Evolutionary conservation across 2,888 invertebrate genomes (phyloP), one percentile per base, ranked within the genome.

Genomic region (Melieria omissa): DNA sequence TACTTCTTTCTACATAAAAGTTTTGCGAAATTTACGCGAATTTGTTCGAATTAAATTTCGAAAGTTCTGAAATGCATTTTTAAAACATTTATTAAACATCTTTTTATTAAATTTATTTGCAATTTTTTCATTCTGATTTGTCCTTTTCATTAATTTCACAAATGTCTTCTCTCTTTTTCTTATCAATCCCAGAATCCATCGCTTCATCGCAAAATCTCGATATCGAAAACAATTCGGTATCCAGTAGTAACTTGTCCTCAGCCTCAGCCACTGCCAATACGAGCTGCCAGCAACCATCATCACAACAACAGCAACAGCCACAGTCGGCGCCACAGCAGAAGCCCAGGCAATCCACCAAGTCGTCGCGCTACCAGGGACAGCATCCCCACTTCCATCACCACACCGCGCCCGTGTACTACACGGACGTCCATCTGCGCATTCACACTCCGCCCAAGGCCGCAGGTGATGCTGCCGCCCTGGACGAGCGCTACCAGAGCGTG

Each of bases 261-360:
- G 81, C 88, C 88, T 80, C 88, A 86, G 83, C 88, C 89, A 82
- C 88, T 89, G 81, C 88, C 88, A 81, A 88, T 87, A 80, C 86
- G 86, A 85, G 86, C 87, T 82, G 88, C 86, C 85, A 88, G 85
- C 83, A 87, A 86, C 78, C 80, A 82, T 75, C 82, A 80, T 77
- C 79, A 70, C 76, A 78, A 73, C 75, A 76, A 68, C 78, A 78
- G 75, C 78, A 76, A 75, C 77, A 75, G 74, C 54, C 65, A 44
- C 77, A 79, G 81, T 74, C 81, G 80, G 76, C 78, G 73, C 77
- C 79, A 73, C 75, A 75, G 61, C 78, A 79, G 73, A 77, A 75
- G 74, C 58, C 73, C 55, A 65, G 55, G 45, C 45, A 69, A 57
- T 29, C 12, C 57, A 29, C 68, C 4, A 76, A 75, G 72, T 71